Base-by-base conservation (phyloP, 2,888 invertebrate genomes). In the Ptilodon capucinus region DNA sequence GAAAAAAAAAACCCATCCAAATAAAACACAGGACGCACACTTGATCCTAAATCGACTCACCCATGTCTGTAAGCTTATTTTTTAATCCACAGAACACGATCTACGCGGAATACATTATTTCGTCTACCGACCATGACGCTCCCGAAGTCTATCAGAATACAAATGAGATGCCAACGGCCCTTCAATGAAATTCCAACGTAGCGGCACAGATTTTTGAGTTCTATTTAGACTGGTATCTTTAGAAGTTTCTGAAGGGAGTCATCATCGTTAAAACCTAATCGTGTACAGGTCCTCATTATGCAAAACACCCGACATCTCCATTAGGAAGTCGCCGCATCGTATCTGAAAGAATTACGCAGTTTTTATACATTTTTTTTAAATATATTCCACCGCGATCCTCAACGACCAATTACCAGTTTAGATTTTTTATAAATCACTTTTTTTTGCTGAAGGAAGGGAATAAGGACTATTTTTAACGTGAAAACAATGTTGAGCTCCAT, bases 261-360 rank as follows among this genome's bases (percentile, higher is more conserved):
- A 84, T 86, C 84, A 83, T 85, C 86, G 82, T 87, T 86, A 86
- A 84, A 84, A 79, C 75, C 83, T 84, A 85, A 87, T 87, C 86
- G 80, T 74, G 80, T 79, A 82, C 81, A 80, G 80, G 72, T 75
- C 75, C 80, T 84, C 84, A 85, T 86, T 86, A 87, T 85, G 86
- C 75, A 79, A 83, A 85, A 76, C 59, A 70, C 63, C 72, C 67
- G 68, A 68, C 68, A 68, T 76, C 74, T 77, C 74, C 76, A 79
- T 84, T 79, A 79, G 65, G 68, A 60, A 69, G 64, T 72, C 71
- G 70, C 74, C 66, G 69, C 71, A 63, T 60, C 56, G 63, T 66
- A 61, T 51, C 51, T 30, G 30, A 55, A 52, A 39, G 53, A 64
- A 56, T 57, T 64, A 54, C 45, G 48, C 51, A 51, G 23, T 55